Percentiles rank a stretch among this genome's conserved stretches.
These are phyloP conservation scores for Tryphoninae sp. DNA, from an alignment of 2,888 invertebrate genomes.

Conservation along the genomic window DNA sequence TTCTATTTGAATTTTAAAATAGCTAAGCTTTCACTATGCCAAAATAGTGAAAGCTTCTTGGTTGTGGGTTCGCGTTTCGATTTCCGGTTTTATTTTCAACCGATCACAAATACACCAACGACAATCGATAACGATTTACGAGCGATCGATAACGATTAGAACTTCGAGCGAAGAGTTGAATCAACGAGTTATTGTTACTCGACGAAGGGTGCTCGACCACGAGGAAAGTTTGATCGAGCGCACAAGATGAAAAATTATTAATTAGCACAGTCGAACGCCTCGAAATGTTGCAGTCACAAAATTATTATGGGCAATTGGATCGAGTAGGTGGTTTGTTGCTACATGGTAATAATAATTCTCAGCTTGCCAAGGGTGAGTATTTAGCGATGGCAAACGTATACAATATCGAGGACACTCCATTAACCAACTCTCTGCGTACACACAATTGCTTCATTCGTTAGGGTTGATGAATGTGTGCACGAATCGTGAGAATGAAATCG, in stretches of 20 bases:
- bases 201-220: neutral
- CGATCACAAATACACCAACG: neutral
- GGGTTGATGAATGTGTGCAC: slow-evolving; percentile 46
- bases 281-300: neutral
- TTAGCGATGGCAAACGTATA: slow-evolving; percentile 14
- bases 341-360: neutral
- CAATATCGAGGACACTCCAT: slow-evolving; percentile 34
- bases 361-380: slow-evolving; percentile 6
- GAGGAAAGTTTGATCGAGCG: slow-evolving; percentile 41
- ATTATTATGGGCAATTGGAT: neutral
- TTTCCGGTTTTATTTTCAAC: neutral
- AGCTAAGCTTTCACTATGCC: too few species aligned
- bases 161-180: neutral
- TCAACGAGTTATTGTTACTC: slow-evolving; percentile 19
- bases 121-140: neutral
- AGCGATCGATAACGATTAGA: slow-evolving; percentile 10
- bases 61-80: neutral
- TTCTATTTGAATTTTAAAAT: too few species aligned
- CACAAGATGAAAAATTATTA: slow-evolving; percentile 29
- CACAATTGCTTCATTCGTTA: slow-evolving; percentile 39
- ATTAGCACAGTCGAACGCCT: slow-evolving; percentile 44
- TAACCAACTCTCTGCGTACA: neutral
- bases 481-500: slow-evolving; percentile 55
- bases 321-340: neutral
- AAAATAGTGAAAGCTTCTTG: neutral